Percentiles rank a stretch among this genome's conserved stretches.
phyloP scores from a whole-genome alignment of 1,140 invertebrate species.

The Trachymyrmex cornetzi region DNA sequence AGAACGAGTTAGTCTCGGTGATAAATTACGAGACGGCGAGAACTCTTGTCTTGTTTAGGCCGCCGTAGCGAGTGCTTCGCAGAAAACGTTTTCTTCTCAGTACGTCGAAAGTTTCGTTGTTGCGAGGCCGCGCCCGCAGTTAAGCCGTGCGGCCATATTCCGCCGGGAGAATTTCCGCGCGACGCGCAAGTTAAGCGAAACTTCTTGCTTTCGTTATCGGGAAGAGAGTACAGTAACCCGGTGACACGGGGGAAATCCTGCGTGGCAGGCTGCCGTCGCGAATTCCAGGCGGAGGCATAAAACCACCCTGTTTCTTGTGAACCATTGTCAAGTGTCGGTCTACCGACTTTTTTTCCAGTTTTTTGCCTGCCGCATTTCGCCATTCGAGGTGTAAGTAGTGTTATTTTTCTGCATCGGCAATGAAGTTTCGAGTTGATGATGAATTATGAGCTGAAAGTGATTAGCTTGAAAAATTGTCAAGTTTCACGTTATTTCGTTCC shows the following conservation, averaged over 20 bases:
- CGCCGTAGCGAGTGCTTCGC: constrained; percentile 39
- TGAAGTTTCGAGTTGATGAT: constrained; percentile 4
- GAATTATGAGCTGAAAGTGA: constrained; percentile 37
- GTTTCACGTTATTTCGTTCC: not conserved
- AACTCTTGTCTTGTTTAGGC: constrained; percentile 59
- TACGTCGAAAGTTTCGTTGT: constrained; percentile 62
- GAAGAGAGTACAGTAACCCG: constrained; percentile 50
- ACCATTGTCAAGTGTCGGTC: constrained; percentile 54
- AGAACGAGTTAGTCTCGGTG: constrained; percentile 37
- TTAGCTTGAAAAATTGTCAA: constrained; percentile 38
- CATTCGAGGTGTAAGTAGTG: not conserved
- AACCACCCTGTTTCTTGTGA: constrained; percentile 65
- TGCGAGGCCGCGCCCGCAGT: constrained; percentile 46
- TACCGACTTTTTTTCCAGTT: constrained; percentile 20
- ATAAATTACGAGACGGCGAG: constrained; percentile 58
- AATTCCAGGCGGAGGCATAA: constrained; percentile 68
- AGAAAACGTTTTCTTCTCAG: constrained; percentile 26
- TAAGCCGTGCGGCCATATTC: constrained; percentile 64
- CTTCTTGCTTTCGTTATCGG: constrained; percentile 70
- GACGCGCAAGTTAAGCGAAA: constrained; percentile 59
- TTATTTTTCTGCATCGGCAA: constrained; percentile 30
- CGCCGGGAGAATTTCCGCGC: constrained; percentile 62
- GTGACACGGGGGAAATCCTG: constrained; percentile 69
- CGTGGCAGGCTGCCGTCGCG: constrained; percentile 54
- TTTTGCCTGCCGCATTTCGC: not conserved